These are phyloP conservation scores for Cottoperca gobio DNA, from an alignment of 2,797 vertebrate species.

Conservation along the genomic window DNA sequence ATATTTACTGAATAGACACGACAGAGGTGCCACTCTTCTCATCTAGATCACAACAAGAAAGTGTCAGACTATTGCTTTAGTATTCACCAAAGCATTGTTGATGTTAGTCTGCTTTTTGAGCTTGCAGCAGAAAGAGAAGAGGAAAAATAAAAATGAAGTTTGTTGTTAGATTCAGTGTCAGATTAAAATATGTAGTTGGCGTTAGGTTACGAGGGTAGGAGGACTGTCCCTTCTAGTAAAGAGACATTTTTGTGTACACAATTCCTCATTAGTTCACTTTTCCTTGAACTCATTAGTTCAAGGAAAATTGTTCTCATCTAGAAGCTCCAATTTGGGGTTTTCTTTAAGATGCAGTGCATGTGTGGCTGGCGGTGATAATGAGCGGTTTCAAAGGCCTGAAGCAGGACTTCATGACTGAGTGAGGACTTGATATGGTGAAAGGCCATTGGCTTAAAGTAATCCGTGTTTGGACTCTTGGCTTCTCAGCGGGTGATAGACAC, in stretches of 20 bases:
- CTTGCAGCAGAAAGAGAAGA: neutral
- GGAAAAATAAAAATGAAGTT: neutral
- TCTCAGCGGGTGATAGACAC: conserved; percentile 49
- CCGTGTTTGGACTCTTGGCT: conserved; percentile 64
- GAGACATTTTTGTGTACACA: conserved; percentile 15
- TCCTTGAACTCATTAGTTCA: conserved; percentile 60
- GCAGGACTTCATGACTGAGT: conserved; percentile 63
- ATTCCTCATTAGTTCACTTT: too few relatives aligned
- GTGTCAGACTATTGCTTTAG: neutral
- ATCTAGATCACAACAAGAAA: neutral
- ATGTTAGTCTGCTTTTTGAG: neutral
- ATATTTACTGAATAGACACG: neutral
- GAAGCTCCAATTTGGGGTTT: conserved; percentile 33
- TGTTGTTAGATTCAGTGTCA: conserved; percentile 7
- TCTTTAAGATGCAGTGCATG: conserved; percentile 31
- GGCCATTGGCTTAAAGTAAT: conserved; percentile 71
- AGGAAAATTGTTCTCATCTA: conserved; percentile 28
- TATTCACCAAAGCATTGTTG: neutral
- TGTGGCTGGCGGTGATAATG: conserved; percentile 58
- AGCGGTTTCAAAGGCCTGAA: conserved; percentile 60
- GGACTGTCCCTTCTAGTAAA: conserved; percentile 22
- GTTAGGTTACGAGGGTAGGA: conserved; percentile 3
- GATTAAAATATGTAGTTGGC: neutral
- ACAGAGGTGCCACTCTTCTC: neutral
- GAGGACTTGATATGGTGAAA: conserved; percentile 70